Evolutionary conservation across 2,797 vertebrate species (phyloP).

Genomic region (Enteromius unitaeniatus): DNA sequence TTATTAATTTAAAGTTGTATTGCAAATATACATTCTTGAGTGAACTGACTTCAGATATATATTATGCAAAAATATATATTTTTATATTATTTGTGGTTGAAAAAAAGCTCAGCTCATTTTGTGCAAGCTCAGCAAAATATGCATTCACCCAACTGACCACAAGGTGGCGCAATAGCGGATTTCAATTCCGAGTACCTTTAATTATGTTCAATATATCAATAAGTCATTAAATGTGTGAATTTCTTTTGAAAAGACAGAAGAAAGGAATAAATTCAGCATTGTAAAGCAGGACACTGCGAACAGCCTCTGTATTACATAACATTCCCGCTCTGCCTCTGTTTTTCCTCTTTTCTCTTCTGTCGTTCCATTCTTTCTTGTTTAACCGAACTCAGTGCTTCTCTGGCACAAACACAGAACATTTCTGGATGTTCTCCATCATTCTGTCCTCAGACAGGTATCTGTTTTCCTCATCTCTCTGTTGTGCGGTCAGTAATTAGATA

Average conservation of each 20-base stretch:
- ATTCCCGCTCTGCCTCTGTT: constrained; percentile 10
- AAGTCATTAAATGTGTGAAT: not conserved
- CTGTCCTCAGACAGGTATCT: constrained; percentile 45
- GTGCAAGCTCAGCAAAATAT: constrained; percentile 35
- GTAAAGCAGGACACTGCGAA: not conserved
- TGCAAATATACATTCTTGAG: not conserved
- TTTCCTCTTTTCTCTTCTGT: constrained; percentile 31
- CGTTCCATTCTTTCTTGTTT: constrained; percentile 24
- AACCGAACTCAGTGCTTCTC: constrained; percentile 13
- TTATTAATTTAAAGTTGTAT: not conserved
- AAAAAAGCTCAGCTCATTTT: not conserved
- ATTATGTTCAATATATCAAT: not conserved
- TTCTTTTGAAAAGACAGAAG: not conserved
- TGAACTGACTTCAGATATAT: not conserved
- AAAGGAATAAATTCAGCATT: not conserved
- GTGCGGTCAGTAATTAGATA: constrained; percentile 27
- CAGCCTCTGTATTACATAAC: constrained; percentile 40
- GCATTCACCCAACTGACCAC: constrained; percentile 12
- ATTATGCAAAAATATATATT: not conserved
- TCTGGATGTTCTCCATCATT: constrained; percentile 23
- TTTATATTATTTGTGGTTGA: not conserved
- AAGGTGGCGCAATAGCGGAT: constrained; percentile 32
- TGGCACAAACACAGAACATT: constrained; percentile 31
- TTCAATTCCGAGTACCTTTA: constrained; percentile 15
- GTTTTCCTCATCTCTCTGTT: constrained; percentile 37